Evolutionary conservation across 2,113 vertebrate genomes (phyloP), one percentile per base, ranked within the genome.

Genomic region (Lophura nycthemera): DNA sequence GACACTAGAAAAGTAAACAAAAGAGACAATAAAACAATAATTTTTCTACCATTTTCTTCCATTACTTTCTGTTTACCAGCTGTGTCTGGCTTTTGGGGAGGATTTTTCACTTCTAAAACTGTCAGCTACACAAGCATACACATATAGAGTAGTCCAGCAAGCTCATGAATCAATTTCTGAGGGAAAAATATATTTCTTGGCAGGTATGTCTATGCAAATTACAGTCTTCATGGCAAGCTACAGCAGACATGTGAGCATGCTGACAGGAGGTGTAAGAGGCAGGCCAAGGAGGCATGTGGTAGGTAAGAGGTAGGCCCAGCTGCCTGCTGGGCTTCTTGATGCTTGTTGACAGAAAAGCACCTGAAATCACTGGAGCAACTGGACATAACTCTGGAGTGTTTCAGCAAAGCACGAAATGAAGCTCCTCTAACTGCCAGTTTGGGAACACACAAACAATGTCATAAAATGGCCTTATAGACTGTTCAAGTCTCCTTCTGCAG

Each of bases 241-340:
- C 20, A 54, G 13, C 17, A 25, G 14, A 43, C 6, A 38, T 40
- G 12, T n/a, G 13, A 27, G 7, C 48, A 65, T 29, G 52, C 8
- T 0, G 0, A 24, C 0, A 0, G 5, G 32, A 45, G 42, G 32
- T n/a, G 45, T 32, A 77, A 82, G 56, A 84, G 5, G 30, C 12
- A 65, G 5, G 6, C 10, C 47, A 40, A 20, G 48, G 47, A 85
- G 18, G 40, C 42, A 17, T 5, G 4, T 21, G 7, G 24, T 50
- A 54, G 52, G 42, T 27, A 81, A 85, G 50, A 84, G 5, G 30
- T 13, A 65, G 5, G 6, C 10, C 47, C 45, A 20, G 36, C 38
- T 40, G 25, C 38, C 8, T 40, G 54, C 25, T 71, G 56, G 56
- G n/a, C 6, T 75, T 11, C 5, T 7, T 84, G 16, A 32, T 61